Evolutionary conservation across 2,888 invertebrate genomes (phyloP), one percentile per base, ranked within the genome.

Genomic region (Ganaspis brasiliensis): DNA sequence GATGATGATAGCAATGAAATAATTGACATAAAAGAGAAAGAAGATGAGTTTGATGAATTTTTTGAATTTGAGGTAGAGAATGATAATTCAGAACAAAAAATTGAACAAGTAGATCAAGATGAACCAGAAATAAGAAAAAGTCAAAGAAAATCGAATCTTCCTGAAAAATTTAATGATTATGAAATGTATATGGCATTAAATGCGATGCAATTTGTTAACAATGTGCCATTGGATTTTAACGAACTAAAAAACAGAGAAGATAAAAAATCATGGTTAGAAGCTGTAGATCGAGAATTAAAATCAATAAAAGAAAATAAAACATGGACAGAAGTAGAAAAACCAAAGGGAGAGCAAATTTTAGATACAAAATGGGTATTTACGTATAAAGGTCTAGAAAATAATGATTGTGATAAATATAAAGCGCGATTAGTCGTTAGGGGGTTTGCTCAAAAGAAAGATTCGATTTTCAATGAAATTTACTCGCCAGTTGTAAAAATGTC

Each of bases 391-490:
- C 74, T 81, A 35, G 75, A 85, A 14, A 80, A 82, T 6, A 75
- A 72, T 71, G 85, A 85, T 59, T 85, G 86, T 72, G 84, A 87
- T 9, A 81, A 86, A 52, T 72, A 87, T 9, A 87, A 88, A 24
- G 86, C 87, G 12, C 16, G 79, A 10, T 31, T 79, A 52, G 77
- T 79, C 0, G 72, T 35, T 1, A 80, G 83, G 72, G 86, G 87
- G 9, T 89, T 85, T 82, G 85, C 81, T 31, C 87, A 88, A 72
- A 71, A 83, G 72, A 79, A 85, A 35, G 61, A 76, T 49, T 79
- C 75, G 6, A 81, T 86, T 63, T 87, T 85, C 78, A 75, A 85
- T 67, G 84, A 88, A 72, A 86, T 85, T 6, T 89, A 87, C 79
- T 81, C 87, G 24, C 85, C 87, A 26, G 84, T 87, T 2, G 86